A percentile compares a stretch with the other conserved stretches of the same genome.
Evolutionary conservation across 1,140 invertebrate species (phyloP).

Genomic region (Ctenoplectra terminalis): DNA sequence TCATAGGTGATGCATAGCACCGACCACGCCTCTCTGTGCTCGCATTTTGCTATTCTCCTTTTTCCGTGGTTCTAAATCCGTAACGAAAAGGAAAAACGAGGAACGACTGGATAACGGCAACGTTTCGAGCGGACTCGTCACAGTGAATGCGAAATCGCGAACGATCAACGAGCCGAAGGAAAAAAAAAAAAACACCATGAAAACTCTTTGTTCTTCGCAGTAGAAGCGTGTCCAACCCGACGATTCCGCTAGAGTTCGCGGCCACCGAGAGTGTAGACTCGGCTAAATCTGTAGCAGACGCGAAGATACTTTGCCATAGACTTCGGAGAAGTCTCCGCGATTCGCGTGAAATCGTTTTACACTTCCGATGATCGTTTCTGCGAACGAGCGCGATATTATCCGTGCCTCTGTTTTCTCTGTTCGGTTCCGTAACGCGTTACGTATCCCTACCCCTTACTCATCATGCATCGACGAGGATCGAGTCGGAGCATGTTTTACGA

Average conservation of each 20-base stretch:
- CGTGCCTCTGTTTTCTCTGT: background rate
- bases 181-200: background rate
- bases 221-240: background rate
- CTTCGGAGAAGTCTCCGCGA: slow-evolving; percentile 17
- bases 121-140: background rate
- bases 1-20: slow-evolving; percentile 23
- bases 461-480: background rate
- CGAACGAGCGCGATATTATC: background rate
- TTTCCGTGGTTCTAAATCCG: slow-evolving; percentile 61
- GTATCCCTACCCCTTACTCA: too few relatives aligned
- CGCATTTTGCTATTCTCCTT: slow-evolving; percentile 42
- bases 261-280: background rate
- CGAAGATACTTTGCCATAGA: background rate
- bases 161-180: slow-evolving; percentile 19
- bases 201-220: slow-evolving; percentile 13
- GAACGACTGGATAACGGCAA: slow-evolving; percentile 20
- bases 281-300: slow-evolving; percentile 22
- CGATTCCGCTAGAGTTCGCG: background rate
- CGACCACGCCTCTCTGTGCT: slow-evolving; percentile 23
- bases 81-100: slow-evolving; percentile 57
- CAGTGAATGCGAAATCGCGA: slow-evolving; percentile 3
- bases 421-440: background rate
- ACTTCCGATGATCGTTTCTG: background rate
- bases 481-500: background rate
- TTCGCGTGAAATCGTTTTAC: slow-evolving; percentile 32